Percentiles rank a stretch among this genome's conserved stretches.
phyloP scores from a whole-genome alignment of 2,797 vertebrate genomes.

The Siniperca undulata region DNA sequence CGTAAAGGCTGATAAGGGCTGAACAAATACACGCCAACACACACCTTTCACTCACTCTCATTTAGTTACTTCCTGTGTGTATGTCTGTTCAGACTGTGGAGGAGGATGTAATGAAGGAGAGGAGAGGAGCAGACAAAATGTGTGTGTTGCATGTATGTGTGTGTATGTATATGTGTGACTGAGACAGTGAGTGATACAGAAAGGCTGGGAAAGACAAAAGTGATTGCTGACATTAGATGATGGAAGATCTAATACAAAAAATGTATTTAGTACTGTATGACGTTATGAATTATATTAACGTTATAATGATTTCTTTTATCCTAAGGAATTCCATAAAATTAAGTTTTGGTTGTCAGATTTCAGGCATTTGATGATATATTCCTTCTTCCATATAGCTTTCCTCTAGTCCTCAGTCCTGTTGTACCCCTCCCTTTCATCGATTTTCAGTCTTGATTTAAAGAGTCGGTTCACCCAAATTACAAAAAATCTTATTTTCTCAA shows the following conservation, averaged over 20 bases:
- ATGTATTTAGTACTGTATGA: no score
- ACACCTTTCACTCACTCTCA: conserved; percentile 37
- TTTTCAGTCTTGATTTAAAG: neutral
- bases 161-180: conserved; percentile 6
- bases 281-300: no score
- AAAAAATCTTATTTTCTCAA: neutral
- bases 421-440: neutral
- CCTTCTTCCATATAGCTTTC: neutral
- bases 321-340: neutral
- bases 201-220: conserved; percentile 18
- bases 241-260: conserved; percentile 18
- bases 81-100: conserved; percentile 11
- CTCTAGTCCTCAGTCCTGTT: neutral
- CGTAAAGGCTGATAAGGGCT: conserved; percentile 54
- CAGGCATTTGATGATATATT: neutral
- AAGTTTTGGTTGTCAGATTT: neutral
- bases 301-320: no score
- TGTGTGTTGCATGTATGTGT: neutral
- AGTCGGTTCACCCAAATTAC: neutral
- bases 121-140: conserved; percentile 31
- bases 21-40: conserved; percentile 51
- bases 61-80: conserved; percentile 7
- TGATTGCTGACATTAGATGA: conserved; percentile 35
- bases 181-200: conserved; percentile 17
- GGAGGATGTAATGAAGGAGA: conserved; percentile 36